Evolutionary conservation across 2,797 vertebrate species (phyloP).

Genomic region (Manis javanica): DNA sequence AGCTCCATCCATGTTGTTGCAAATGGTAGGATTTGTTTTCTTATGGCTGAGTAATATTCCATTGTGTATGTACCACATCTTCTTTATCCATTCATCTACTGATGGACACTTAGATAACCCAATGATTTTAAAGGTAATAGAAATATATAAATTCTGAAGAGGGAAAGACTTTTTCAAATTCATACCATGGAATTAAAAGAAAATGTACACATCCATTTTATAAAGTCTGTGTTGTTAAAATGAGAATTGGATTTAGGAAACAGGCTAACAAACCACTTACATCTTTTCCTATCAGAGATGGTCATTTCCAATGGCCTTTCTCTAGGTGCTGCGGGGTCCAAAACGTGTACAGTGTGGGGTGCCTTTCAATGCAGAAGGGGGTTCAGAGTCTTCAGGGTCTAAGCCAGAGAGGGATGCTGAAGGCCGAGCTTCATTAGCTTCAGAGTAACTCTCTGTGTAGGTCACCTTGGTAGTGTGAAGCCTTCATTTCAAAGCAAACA

Average conservation of each 20-base stretch:
- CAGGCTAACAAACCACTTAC: not conserved
- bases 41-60: no score
- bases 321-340: not conserved
- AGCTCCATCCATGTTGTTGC: no score
- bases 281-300: not conserved
- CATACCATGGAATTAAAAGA: not conserved
- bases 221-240: not conserved
- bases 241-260: not conserved
- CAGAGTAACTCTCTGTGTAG: not conserved
- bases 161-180: not conserved
- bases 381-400: not conserved
- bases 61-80: no score
- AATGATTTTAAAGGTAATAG: conserved; percentile 36
- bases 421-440: not conserved
- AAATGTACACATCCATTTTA: not conserved
- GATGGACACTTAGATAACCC: not conserved
- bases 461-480: not conserved
- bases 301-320: not conserved
- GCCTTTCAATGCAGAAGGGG: not conserved
- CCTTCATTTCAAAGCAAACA: not conserved
- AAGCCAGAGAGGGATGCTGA: not conserved
- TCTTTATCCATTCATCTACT: no score
- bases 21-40: no score
- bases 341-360: not conserved
- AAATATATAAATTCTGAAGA: not conserved